Evolutionary conservation across 2,797 vertebrate species (phyloP).

Genomic region (Tokudaia muenninki): DNA sequence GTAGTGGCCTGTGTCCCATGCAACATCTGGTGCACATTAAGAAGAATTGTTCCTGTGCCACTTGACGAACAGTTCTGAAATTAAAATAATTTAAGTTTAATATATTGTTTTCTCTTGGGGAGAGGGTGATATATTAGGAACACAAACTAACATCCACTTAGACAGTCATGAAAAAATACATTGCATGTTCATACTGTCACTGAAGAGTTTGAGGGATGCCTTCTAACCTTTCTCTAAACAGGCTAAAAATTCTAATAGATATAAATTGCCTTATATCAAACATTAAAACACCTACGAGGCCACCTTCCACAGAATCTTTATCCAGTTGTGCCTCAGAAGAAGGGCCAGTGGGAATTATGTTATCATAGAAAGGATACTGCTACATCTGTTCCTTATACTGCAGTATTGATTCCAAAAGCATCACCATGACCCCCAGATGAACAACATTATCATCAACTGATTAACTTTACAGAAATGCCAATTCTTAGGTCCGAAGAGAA

Average conservation of each 20-base stretch:
- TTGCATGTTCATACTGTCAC: not conserved
- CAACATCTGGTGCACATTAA: conserved; percentile 99
- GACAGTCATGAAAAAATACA: conserved; percentile 5
- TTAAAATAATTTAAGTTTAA: conserved; percentile 66
- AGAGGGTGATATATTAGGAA: not conserved
- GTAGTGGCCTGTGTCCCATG: conserved; percentile 98
- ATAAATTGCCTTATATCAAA: not conserved
- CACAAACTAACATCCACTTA: conserved; percentile 28
- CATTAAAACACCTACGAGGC: not conserved
- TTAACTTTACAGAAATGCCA: conserved; percentile 17
- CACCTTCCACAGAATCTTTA: not conserved
- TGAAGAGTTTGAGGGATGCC: not conserved
- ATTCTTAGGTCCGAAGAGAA: conserved; percentile 42
- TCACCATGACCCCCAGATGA: not conserved
- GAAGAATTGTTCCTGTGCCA: conserved; percentile 99
- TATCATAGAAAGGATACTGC: not conserved
- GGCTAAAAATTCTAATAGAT: conserved; percentile 2
- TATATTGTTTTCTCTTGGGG: not conserved
- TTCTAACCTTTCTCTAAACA: conserved; percentile 37
- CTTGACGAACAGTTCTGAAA: conserved; percentile 97
- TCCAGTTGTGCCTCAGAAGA: not conserved
- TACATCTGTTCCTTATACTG: not conserved
- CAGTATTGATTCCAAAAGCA: not conserved
- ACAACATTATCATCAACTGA: not conserved
- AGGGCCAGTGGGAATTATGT: conserved; percentile 14